Conservation (phyloP, 2,113 vertebrate species). For the Notiomystis cincta region DNA sequence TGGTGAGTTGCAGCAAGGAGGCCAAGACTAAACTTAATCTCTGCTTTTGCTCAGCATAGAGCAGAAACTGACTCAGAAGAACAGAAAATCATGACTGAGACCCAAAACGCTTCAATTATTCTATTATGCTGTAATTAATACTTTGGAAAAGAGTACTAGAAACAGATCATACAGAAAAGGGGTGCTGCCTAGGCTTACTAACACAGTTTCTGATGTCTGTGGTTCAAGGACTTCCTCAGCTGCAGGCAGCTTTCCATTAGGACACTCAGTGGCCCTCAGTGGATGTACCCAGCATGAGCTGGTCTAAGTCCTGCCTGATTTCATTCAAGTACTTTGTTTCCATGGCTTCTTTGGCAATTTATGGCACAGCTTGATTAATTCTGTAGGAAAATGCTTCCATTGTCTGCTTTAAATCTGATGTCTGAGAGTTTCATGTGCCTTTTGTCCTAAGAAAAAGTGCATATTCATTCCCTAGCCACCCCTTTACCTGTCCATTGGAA, state of each 20-base stretch:
- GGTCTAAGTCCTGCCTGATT: background rate
- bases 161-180: background rate
- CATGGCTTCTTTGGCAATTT: background rate
- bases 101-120: background rate
- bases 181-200: background rate
- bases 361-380: background rate
- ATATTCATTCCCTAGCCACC: background rate
- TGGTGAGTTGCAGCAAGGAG: background rate
- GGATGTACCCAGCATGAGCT: background rate
- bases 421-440: background rate
- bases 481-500: background rate
- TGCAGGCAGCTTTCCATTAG: background rate
- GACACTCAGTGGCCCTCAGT: background rate
- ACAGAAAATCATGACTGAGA: accelerated
- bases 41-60: background rate
- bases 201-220: background rate
- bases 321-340: background rate
- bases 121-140: background rate
- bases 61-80: background rate
- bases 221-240: background rate
- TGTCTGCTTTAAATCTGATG: background rate
- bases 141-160: background rate
- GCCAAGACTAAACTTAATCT: background rate
- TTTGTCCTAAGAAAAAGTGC: background rate
- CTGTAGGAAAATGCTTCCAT: background rate